phyloP scores from a whole-genome alignment of 2,888 invertebrate genomes.

The Brachycybe producta region DNA sequence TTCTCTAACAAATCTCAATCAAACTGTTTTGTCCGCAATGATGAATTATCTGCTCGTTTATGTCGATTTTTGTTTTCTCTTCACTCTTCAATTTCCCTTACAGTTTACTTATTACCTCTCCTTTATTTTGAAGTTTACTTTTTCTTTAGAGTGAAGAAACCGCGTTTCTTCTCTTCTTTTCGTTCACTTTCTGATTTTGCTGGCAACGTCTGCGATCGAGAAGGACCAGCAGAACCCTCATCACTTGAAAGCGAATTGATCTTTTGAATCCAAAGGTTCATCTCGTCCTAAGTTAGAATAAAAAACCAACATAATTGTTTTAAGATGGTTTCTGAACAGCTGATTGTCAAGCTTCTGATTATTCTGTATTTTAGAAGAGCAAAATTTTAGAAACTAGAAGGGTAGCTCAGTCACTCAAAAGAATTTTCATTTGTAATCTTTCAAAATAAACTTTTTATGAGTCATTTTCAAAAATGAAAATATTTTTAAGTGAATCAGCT shows the following conservation, averaged over 20 bases:
- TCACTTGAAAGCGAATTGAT: conserved; percentile 59
- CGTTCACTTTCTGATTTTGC: conserved; percentile 56
- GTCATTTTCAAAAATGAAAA: conserved; percentile 8
- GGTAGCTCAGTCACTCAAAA: no score
- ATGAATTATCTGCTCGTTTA: no score
- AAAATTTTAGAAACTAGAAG: background rate
- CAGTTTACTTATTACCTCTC: no score
- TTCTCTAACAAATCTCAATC: no score
- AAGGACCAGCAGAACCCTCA: conserved; percentile 48
- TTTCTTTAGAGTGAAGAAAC: conserved; percentile 97
- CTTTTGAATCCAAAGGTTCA: conserved; percentile 78
- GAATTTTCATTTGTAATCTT: no score
- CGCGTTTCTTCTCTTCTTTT: conserved; percentile 84
- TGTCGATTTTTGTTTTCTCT: no score
- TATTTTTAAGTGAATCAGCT: background rate
- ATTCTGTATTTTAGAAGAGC: background rate
- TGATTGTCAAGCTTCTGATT: no score
- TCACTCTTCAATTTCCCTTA: no score
- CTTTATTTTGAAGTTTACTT: no score
- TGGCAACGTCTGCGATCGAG: conserved; percentile 84
- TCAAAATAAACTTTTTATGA: background rate
- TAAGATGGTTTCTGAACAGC: background rate
- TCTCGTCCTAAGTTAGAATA: conserved; percentile 54
- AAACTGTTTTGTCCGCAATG: no score
- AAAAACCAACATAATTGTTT: background rate